Percentiles rank a stretch among this genome's conserved stretches.
These are phyloP conservation scores for Tympanoctomys barrerae DNA, from an alignment of 2,797 vertebrate species.

Conservation along the genomic window DNA sequence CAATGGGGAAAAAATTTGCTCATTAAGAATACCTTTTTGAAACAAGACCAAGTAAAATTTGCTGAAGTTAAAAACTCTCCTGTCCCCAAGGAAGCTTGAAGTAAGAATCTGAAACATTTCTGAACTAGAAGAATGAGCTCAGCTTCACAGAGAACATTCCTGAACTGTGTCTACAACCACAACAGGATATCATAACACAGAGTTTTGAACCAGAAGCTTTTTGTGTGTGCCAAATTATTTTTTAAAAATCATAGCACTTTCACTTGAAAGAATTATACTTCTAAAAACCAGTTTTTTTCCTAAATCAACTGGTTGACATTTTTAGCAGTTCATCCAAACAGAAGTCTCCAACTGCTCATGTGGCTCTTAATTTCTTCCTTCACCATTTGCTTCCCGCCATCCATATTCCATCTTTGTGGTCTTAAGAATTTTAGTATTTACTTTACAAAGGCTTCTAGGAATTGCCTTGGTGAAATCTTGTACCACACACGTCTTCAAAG, in stretches of 20 bases:
- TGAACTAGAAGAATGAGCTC: slow-evolving; percentile 70
- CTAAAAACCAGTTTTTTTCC: slow-evolving; percentile 53
- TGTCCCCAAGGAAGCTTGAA: slow-evolving; percentile 66
- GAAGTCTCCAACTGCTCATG: slow-evolving; percentile 1
- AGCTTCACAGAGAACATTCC: slow-evolving; percentile 70
- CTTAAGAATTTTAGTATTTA: slow-evolving; percentile 65
- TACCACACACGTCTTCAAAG: slow-evolving; percentile 57
- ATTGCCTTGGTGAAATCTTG: slow-evolving; percentile 67
- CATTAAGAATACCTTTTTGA: slow-evolving; percentile 62
- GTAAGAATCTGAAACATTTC: slow-evolving; percentile 73
- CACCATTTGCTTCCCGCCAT: slow-evolving; percentile 71
- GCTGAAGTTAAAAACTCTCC: slow-evolving; percentile 65
- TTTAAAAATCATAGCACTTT: slow-evolving; percentile 49
- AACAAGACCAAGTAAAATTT: slow-evolving; percentile 64
- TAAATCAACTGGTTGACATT: slow-evolving; percentile 59
- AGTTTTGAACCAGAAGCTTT: slow-evolving; percentile 66
- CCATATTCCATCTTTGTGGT: slow-evolving; percentile 67
- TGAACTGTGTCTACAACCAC: slow-evolving; percentile 61
- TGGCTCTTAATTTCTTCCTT: slow-evolving; percentile 52
- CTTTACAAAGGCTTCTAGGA: slow-evolving; percentile 78
- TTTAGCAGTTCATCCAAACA: slow-evolving; percentile 56
- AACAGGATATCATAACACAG: slow-evolving; percentile 47
- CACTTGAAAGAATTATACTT: slow-evolving; percentile 58
- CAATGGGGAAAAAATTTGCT: not conserved
- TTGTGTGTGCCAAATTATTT: slow-evolving; percentile 36